These are phyloP conservation scores for Chirona hameri DNA, from an alignment of 2,888 invertebrate genomes.

Conservation along the genomic window DNA sequence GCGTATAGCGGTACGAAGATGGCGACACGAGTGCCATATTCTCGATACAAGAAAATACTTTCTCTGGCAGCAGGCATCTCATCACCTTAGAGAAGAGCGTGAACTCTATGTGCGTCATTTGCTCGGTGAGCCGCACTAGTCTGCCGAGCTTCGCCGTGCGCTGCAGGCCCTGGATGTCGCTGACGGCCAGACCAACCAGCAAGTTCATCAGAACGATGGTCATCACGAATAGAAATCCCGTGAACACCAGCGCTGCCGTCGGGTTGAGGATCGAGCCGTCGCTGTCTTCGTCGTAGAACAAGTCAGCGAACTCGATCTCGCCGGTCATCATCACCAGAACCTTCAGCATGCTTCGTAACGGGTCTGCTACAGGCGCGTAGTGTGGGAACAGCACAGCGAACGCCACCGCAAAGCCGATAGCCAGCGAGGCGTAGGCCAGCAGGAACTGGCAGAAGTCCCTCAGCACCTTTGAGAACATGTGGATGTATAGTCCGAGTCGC, in stretches of 20 bases:
- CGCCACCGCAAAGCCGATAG: constrained; percentile 73
- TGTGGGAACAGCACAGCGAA: constrained; percentile 78
- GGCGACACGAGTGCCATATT: background rate
- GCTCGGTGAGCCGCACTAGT: constrained; percentile 72
- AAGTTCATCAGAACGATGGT: constrained; percentile 78
- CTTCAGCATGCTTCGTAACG: constrained; percentile 56
- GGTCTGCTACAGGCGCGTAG: constrained; percentile 37
- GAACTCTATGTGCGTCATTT: constrained; percentile 76
- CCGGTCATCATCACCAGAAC: constrained; percentile 87
- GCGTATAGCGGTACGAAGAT: background rate
- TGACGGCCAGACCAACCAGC: constrained; percentile 78
- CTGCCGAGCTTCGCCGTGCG: constrained; percentile 66
- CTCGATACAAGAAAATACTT: constrained; percentile 24
- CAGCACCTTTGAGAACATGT: constrained; percentile 50
- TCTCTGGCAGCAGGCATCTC: constrained; percentile 41
- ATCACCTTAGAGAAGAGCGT: constrained; percentile 64
- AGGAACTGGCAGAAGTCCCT: constrained; percentile 78
- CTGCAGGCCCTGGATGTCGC: constrained; percentile 57
- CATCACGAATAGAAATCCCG: constrained; percentile 71
- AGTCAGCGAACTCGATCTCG: constrained; percentile 69
- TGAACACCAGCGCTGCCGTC: constrained; percentile 70
- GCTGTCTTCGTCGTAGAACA: constrained; percentile 60
- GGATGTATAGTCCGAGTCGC: constrained; percentile 77
- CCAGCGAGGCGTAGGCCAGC: constrained; percentile 71
- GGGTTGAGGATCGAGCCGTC: constrained; percentile 58